Conservation (phyloP, 2,888 invertebrate species). For the Oscheius sp. region DNA sequence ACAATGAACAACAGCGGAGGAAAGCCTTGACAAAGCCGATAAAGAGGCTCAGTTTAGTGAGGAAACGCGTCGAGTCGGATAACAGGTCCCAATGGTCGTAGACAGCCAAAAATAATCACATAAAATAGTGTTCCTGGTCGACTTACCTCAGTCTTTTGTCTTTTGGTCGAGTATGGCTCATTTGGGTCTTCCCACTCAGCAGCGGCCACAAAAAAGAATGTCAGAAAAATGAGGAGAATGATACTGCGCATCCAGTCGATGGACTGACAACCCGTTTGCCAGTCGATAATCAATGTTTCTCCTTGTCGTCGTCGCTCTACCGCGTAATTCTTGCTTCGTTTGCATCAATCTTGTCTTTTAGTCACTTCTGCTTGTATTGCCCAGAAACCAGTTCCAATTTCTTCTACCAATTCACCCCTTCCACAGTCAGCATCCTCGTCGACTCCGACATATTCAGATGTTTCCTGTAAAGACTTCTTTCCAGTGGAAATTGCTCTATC, state of each 20-base stretch:
- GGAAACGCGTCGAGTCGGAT: background rate
- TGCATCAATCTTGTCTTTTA: background rate
- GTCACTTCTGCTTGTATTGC: constrained; percentile 13
- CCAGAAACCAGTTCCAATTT: background rate
- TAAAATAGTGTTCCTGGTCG: background rate
- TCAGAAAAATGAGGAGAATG: constrained; percentile 6
- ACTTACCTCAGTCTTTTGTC: background rate
- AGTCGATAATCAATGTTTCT: constrained; percentile 28
- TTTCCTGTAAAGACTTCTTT: constrained; percentile 7
- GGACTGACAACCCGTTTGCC: background rate
- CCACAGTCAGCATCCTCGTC: no score
- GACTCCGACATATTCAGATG: no score
- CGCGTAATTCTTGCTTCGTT: background rate
- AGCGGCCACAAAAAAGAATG: background rate
- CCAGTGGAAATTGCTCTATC: background rate
- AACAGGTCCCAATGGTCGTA: constrained; percentile 22
- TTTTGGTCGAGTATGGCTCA: constrained; percentile 28
- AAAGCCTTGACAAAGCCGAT: constrained; percentile 24
- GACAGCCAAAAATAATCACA: background rate
- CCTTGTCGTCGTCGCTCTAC: constrained; percentile 3
- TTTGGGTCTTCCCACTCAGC: constrained; percentile 34
- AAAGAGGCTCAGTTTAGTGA: constrained; percentile 1
- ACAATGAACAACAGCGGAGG: background rate
- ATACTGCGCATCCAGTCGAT: constrained; percentile 7
- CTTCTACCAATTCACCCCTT: background rate